Percentiles rank a stretch among this genome's conserved stretches.
Conservation (phyloP, 2,113 vertebrate genomes). For the Acanthisitta chloris region DNA sequence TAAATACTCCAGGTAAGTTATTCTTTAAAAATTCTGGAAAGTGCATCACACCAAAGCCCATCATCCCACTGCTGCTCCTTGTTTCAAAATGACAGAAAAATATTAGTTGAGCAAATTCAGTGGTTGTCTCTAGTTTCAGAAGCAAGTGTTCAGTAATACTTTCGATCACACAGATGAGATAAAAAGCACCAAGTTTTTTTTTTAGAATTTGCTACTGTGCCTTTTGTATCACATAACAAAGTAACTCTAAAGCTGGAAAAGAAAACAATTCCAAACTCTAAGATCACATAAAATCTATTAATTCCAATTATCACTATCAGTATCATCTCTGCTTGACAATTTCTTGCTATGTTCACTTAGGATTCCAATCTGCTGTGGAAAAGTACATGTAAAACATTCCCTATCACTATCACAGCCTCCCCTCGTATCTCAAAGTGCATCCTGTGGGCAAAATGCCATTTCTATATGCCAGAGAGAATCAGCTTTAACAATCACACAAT, state of each 20-base stretch:
- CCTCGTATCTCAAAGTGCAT: background rate
- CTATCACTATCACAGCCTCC: background rate
- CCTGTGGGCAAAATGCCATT: background rate
- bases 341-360: background rate
- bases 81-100: background rate
- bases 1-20: background rate
- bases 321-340: background rate
- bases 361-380: background rate
- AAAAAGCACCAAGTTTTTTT: background rate
- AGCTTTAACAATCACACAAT: background rate
- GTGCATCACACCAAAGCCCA: background rate
- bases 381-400: background rate
- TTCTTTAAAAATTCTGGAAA: background rate
- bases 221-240: background rate
- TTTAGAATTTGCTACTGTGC: background rate
- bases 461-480: background rate
- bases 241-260: background rate
- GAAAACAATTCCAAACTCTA: background rate
- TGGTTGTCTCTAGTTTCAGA: background rate
- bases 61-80: background rate
- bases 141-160: background rate
- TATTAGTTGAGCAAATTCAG: background rate
- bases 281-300: background rate
- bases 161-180: background rate
- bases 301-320: background rate